Conservation (phyloP, 2,888 invertebrate species). For the Chironomus tentans region DNA sequence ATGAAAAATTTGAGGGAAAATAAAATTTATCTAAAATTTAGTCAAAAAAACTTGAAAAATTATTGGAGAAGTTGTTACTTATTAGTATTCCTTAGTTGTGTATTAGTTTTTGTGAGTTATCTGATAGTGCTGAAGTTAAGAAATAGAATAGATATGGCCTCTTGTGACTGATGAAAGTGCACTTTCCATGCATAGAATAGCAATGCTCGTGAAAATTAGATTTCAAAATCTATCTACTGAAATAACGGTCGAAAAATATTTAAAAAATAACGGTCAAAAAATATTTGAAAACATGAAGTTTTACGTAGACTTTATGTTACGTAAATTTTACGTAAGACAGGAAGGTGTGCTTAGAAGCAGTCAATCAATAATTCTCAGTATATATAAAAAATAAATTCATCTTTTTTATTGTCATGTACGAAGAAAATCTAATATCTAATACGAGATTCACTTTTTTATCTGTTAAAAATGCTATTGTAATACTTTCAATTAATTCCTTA, state of each 20-base stretch:
- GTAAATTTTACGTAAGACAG: too few species aligned
- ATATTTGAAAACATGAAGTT: too few species aligned
- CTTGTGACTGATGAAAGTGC: neutral
- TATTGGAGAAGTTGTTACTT: neutral
- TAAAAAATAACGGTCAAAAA: too few species aligned
- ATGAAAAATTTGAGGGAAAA: neutral
- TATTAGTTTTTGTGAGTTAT: neutral
- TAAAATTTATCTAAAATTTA: constrained; percentile 20
- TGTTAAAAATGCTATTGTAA: neutral
- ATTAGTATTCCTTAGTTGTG: neutral
- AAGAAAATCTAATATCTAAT: neutral
- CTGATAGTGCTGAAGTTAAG: too few species aligned
- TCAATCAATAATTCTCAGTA: neutral
- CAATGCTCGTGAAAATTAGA: too few species aligned
- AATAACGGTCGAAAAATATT: too few species aligned
- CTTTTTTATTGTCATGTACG: neutral
- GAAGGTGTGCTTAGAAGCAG: too few species aligned
- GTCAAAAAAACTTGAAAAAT: constrained; percentile 8
- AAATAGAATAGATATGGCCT: too few species aligned
- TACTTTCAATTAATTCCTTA: neutral
- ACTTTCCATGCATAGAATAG: too few species aligned
- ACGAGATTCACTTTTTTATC: neutral
- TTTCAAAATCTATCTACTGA: too few species aligned
- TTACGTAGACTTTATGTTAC: too few species aligned
- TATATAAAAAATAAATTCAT: constrained; percentile 9